Evolutionary conservation across 92 coral and sea anemone species (phyloP).

Genomic region (Siderastrea radians): DNA sequence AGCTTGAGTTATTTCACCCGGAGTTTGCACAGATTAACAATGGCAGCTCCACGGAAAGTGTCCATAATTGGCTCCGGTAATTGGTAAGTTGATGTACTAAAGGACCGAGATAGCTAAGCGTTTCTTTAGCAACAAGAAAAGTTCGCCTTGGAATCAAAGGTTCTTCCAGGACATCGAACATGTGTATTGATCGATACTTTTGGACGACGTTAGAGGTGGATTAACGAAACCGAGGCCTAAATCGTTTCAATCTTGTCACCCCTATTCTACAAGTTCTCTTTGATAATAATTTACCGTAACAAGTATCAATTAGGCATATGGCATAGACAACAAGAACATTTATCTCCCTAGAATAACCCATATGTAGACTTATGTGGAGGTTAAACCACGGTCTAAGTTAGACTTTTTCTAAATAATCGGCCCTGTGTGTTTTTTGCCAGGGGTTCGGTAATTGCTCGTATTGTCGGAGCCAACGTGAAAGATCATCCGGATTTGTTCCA

Average conservation of each 20-base stretch:
- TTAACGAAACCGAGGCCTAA: not conserved
- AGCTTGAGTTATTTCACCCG: conserved; percentile 23
- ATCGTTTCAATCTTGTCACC: not conserved
- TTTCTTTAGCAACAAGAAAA: not conserved
- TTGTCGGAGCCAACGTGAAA: conserved; percentile 88
- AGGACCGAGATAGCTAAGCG: not conserved
- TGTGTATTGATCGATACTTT: not conserved
- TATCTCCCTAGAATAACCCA: too few species aligned
- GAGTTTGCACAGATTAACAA: conserved; percentile 45
- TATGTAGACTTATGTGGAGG: too few species aligned
- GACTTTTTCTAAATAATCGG: too few species aligned
- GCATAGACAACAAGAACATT: too few species aligned
- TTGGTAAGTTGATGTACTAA: conserved; percentile 73
- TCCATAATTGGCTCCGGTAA: conserved; percentile 98
- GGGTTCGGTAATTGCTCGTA: conserved; percentile 97
- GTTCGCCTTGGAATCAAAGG: not conserved
- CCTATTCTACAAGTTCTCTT: too few species aligned
- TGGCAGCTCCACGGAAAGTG: conserved; percentile 76
- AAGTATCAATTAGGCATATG: too few species aligned
- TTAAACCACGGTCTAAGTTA: too few species aligned
- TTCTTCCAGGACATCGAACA: conserved; percentile 5
- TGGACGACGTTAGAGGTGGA: not conserved
- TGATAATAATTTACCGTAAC: too few species aligned
- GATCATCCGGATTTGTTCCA: conserved; percentile 87
- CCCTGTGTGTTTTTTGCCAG: conserved; percentile 40